Evolutionary conservation across 2,797 vertebrate genomes (phyloP), one percentile per base, ranked within the genome.

Genomic region (Phataginus tricuspis): DNA sequence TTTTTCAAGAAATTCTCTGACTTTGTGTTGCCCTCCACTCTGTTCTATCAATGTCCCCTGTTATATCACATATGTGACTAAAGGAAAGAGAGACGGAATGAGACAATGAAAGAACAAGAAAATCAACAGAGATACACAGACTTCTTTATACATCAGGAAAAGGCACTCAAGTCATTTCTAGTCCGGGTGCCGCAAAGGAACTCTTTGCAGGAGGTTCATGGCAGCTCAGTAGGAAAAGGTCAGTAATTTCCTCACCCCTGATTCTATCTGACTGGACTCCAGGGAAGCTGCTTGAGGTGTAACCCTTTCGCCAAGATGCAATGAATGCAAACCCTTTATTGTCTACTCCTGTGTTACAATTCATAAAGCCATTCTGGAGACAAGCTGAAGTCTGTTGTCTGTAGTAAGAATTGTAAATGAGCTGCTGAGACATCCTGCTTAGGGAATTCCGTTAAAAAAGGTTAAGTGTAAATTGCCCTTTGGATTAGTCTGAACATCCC

Each of bases 401-500:
- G 91, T 72, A 71, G 93, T 74, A 90, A 90, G 96, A 92, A 94
- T 93, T 95, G 91, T 90, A 97, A 98, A 97, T 97, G 94, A 95
- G 88, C 80, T 75, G 86, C 94, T 92, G 94, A 94, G 90, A 94
- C 77, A 96, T 90, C 83, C 93, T 94, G 93, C 94, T 95, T 82
- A 86, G 95, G 96, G 96, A 97, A 97, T 97, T 97, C 86, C 19
- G 3, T 95, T 93, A 64, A 77, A 88, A 97, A 96, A 97, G 95
- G 97, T 97, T 97, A 97, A 97, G 95, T 94, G 91, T 83, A 93
- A 97, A 95, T 95, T 96, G 95, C 91, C 97, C 96, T 97, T 93
- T 96, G 94, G 94, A 97, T 97, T 94, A 89, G 91, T 88, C 85
- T 93, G 95, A 95, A 90, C 49, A 93, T 78, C 37, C 42, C 90